Evolutionary conservation across 2,113 vertebrate species (phyloP), one percentile per base, ranked within the genome.

Genomic region (Nibea albiflora): DNA sequence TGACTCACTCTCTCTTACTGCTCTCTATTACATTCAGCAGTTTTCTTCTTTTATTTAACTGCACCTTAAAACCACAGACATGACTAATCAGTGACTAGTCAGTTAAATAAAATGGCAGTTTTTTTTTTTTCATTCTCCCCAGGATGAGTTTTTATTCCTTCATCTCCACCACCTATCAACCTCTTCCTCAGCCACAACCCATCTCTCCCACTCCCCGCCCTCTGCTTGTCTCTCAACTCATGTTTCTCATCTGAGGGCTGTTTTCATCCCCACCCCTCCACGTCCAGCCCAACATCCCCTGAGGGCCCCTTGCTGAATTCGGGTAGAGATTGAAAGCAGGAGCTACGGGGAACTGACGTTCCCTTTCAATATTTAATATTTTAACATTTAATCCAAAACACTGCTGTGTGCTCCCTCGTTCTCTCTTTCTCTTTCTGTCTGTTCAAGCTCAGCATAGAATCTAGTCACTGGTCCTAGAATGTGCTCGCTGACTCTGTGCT

Each of bases 311-410:
- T 26, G 22, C 76, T 77, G 79, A 84, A 88, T 84, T 78, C 62
- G 44, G 72, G 39, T 62, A 53, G 83, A 89, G 83, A 91, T 81
- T 90, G 85, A 92, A 92, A 84, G 78, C 73, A 46, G 73, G 58
- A 74, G 73, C 80, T 87, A 83, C 82, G 73, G 85, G 87, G 78
- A 81, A 71, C 78, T 78, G 76, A 75, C 70, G 49, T 72, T 73
- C 71, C 77, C 74, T 78, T 88, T 92, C 83, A 93, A 89, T 93
- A 90, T 92, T 93, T 91, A 89, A 93, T 81, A 88, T 91, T 88
- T 91, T 90, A 91, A 79, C 77, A 71, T 85, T 89, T 73, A 85
- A 83, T 89, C 73, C 80, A 78, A 77, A 76, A 31, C 67, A 52
- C 56, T n/a, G 24, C 70, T 24, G 58, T 79, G 74, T 57, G 81